Conservation (phyloP, 1,140 invertebrate species). For the Harpegnathos saltator region DNA sequence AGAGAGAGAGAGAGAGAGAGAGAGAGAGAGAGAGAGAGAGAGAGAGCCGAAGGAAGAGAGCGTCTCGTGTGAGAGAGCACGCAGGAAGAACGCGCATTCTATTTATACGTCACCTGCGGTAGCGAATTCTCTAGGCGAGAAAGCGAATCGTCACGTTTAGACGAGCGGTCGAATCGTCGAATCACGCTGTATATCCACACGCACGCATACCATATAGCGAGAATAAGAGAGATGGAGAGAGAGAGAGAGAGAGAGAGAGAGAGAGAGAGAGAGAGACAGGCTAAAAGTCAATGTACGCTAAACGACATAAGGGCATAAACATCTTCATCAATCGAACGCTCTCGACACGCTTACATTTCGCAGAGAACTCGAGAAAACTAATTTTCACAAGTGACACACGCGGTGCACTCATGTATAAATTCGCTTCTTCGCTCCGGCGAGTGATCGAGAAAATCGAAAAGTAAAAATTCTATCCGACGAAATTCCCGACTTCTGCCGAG, state of each 20-base stretch:
- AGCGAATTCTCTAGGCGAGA: slow-evolving; percentile 63
- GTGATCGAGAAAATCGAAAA: too few species aligned
- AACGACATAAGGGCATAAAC: neutral
- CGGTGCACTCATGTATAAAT: too few species aligned
- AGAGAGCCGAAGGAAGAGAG: neutral
- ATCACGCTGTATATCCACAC: too few species aligned
- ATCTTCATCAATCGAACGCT: slow-evolving; percentile 2
- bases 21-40: too few species aligned
- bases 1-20: too few species aligned
- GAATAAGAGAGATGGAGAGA: too few species aligned
- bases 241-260: neutral
- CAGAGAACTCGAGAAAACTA: neutral
- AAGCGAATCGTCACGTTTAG: slow-evolving; percentile 62
- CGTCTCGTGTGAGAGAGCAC: neutral
- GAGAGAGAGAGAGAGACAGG: neutral
- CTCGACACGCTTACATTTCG: neutral
- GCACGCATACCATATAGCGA: too few species aligned
- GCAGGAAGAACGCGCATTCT: slow-evolving; percentile 54
- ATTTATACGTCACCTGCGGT: slow-evolving; percentile 62
- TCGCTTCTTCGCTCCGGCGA: too few species aligned
- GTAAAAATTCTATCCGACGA: too few species aligned
- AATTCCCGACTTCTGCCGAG: too few species aligned
- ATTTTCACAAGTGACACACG: neutral
- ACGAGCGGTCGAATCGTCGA: slow-evolving; percentile 7
- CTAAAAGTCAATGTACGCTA: slow-evolving; percentile 8